Evolutionary conservation across 2,888 invertebrate genomes (phyloP), one percentile per base, ranked within the genome.

Genomic region (Abscondita cerata): DNA sequence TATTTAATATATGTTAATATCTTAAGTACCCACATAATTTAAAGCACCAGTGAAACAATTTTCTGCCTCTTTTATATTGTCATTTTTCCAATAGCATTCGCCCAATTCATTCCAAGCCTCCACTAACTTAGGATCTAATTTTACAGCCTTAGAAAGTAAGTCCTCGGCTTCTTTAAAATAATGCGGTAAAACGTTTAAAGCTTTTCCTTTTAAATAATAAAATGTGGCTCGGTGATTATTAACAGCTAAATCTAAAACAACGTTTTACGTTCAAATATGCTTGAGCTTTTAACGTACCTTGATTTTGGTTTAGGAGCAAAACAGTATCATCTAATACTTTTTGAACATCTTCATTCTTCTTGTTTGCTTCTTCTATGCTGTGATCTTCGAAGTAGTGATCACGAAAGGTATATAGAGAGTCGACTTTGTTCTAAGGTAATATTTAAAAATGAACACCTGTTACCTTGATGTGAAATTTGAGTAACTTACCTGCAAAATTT

Each of bases 61-160:
- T 73, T 88, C 89, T 0, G 95, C 93, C 72, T 91, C 90, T 66
- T 86, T 84, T 4, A 92, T 82, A 74, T 95, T 91, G 74, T 89
- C 87, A 74, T 91, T 91, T 80, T 95, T 95, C 90, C 93, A 94
- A 76, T 92, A 93, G 74, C 91, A 91, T 78, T 94, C 93, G 0
- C 95, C 95, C 0, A 96, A 83, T 76, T 94, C 91, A 75, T 94
- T 94, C 95, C 95, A 95, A 0, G 93, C 93, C 54, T 90, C 89
- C 0, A 91, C 86, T 55, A 91, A 80, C 69, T 88, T 89, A 0
- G 93, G 93, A 74, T 93, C 90, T 38, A 95, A 81, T 78, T 95
- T 95, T 0, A 95, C 90, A 2, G 95, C 89, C 78, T 91, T 92
- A 50, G 92, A 90, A 46, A 95, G 82, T 51, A 87, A 84, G 71